Evolutionary conservation across 2,797 vertebrate genomes (phyloP), one percentile per base, ranked within the genome.

Genomic region (Pseudomugil tenellus): DNA sequence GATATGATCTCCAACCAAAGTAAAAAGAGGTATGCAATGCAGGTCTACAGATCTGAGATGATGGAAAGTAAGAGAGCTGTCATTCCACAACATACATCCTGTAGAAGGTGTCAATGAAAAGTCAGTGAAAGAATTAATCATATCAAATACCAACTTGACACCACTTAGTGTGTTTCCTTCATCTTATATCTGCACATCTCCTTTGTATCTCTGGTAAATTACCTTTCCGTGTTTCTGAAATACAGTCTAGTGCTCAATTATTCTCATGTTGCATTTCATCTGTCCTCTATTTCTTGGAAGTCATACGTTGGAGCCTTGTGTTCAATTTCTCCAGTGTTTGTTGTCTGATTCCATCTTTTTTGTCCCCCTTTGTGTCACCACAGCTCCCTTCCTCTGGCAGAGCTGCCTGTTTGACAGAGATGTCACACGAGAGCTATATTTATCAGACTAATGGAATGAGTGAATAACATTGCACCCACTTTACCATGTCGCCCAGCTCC

Each of bases 391-490:
- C 43, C 6, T 55, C 59, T 23, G 39, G 70, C 72, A 67, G 80
- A 81, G 61, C 80, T 74, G 76, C 66, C 62, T 64, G 65, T 83
- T 60, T 69, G 77, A 88, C 81, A 74, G 79, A 88, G 85, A 87
- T 87, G 90, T 91, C 86, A 77, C 70, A 31, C 46, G 74, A 86
- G 87, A 82, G 76, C 77, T 72, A 35, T 85, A 81, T 90, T 91
- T 92, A 92, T 91, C 87, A 89, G 76, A 74, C 89, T 92, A 93
- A 91, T 90, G 79, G 87, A 92, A 90, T 87, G 90, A 91, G 90
- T 87, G 86, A 90, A 87, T 89, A 89, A 87, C 73, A 80, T 64
- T 58, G 77, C 74, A 65, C 67, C 76, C 75, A 69, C 65, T 67
- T 75, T 51, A 41, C 14, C 71, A 28, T 70, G n/a, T 66, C 86